Base-by-base conservation (phyloP, 2,797 vertebrate genomes). In the Chloroceryle amazona region DNA sequence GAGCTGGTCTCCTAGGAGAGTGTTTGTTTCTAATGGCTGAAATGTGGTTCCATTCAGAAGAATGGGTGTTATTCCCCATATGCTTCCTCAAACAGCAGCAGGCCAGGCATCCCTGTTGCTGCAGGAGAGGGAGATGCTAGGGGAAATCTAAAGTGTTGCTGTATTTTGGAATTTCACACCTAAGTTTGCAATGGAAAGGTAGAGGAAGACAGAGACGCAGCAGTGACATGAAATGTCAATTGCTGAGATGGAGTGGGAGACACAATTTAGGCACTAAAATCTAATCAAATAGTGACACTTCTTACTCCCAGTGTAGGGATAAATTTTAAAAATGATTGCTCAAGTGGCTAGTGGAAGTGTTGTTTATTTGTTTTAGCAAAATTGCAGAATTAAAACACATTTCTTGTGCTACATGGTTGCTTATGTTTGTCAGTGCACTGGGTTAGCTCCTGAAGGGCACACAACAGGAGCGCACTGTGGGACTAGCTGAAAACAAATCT, bases 21-120 rank as follows among this genome's bases (percentile, higher is more conserved):
- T n/a, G n/a, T n/a, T n/a, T n/a, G n/a, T n/a, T n/a, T n/a, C n/a
- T n/a, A n/a, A n/a, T n/a, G n/a, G n/a, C n/a, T n/a, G n/a, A n/a
- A n/a, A n/a, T n/a, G n/a, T n/a, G n/a, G n/a, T n/a, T n/a, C n/a
- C n/a, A n/a, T n/a, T n/a, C n/a, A n/a, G n/a, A n/a, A n/a, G n/a
- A n/a, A n/a, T n/a, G n/a, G n/a, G n/a, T n/a, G n/a, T n/a, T n/a
- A n/a, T n/a, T n/a, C n/a, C n/a, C n/a, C n/a, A 74, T 47, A 25
- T 11, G 51, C 31, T 97, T 93, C 95, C 84, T 87, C 18, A 46
- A 82, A 44, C 91, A 93, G 96, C 87, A 81, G 88, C 94, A 94
- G 94, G 94, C 96, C 95, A 66, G 95, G 94, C 93, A 93, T 85
- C 93, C 73, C 73, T 78, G 44, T 75, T 76, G 83, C 87, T 73